Evolutionary conservation across 2,113 vertebrate genomes (phyloP), one percentile per base, ranked within the genome.

Genomic region (Mormyrus iriodes): DNA sequence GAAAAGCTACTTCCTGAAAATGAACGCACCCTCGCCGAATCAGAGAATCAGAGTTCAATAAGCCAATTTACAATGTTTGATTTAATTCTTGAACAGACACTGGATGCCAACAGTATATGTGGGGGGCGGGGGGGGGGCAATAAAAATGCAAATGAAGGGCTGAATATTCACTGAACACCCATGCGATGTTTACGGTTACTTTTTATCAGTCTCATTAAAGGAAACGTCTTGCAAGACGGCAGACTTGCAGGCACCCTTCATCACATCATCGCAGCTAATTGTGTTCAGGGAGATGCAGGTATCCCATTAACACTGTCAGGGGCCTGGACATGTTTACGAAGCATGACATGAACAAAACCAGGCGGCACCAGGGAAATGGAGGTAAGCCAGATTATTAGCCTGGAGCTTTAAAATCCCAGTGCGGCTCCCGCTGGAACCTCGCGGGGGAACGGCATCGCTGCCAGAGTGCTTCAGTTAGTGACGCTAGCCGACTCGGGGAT

Each of bases 341-440:
- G 89, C 53, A 86, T 73, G 58, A 35, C 89, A 85, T 73, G 83
- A 89, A 65, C 83, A 69, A 86, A 51, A 69, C 3, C 89, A 73
- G 55, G 84, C 83, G 8, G 73, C 52, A n/a, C 52, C 53, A 8
- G 79, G 35, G 19, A 85, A 61, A 69, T 84, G 88, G 53, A 89
- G 48, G 49, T 69, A 48, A 17, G 83, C 88, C 82, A 89, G 55
- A 86, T 89, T 89, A 89, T 89, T 51, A 86, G 89, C 89, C 46
- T 76, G 82, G 89, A 69, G 83, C 46, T 65, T 73, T 86, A 49
- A 85, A 85, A 69, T 86, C 55, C 82, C 88, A 86, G 55, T 48
- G 52, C 58, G 48, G 44, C 44, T 12, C 44, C 55, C 21, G 58
- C 88, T 65, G 52, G 24, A 89, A 48, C 42, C 44, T 51, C 55